Conservation (phyloP, 1,140 invertebrate genomes). For the Drosophila bifasciata region DNA sequence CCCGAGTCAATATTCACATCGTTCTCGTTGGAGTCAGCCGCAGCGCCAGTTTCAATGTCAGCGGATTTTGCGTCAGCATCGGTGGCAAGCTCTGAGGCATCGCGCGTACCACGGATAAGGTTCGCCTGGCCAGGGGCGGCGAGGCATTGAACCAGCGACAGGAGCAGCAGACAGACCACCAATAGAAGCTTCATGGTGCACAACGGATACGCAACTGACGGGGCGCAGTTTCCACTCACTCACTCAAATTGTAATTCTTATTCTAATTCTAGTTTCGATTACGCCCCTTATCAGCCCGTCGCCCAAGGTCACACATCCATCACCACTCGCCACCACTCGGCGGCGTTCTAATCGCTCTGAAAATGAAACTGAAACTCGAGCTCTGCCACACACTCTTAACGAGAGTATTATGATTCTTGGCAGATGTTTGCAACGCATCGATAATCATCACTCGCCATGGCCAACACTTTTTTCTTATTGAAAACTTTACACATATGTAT, state of each 20-base stretch:
- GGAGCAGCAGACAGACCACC: constrained; percentile 12
- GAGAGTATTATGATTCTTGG: too few relatives aligned
- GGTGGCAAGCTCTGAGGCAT: background rate
- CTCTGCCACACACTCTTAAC: too few relatives aligned
- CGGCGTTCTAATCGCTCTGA: too few relatives aligned
- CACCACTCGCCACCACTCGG: background rate
- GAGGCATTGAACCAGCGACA: background rate
- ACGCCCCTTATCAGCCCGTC: constrained; percentile 4
- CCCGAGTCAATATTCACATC: constrained; percentile 8
- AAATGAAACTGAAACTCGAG: too few relatives aligned
- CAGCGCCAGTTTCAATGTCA: background rate
- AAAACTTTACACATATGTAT: too few relatives aligned
- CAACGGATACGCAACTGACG: constrained; percentile 5
- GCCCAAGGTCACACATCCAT: background rate
- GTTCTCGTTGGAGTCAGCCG: background rate
- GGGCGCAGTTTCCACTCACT: background rate
- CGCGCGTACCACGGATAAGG: background rate
- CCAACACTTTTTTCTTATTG: too few relatives aligned
- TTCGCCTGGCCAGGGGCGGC: constrained; percentile 3
- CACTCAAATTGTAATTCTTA: background rate
- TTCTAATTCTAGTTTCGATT: background rate
- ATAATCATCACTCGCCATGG: too few relatives aligned
- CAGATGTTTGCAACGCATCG: too few relatives aligned
- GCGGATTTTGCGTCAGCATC: background rate
- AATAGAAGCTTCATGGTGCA: constrained; percentile 6